Conservation (phyloP, 2,888 invertebrate species). For the Trachelus troglodyta region DNA sequence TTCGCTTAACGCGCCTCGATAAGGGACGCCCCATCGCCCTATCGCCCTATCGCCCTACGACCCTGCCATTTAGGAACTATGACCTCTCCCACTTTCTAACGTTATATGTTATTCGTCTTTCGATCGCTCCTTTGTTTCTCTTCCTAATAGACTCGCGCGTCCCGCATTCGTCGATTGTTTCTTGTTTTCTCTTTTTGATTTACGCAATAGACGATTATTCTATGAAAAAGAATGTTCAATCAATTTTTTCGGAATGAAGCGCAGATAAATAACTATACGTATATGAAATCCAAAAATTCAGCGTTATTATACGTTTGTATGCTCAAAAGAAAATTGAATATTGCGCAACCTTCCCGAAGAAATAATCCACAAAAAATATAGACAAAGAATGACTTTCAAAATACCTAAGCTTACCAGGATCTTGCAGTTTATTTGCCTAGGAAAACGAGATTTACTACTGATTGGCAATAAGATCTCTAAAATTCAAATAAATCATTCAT, state of each 20-base stretch:
- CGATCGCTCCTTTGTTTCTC: not conserved
- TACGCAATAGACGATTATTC: not conserved
- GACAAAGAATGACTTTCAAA: not conserved
- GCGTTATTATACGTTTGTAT: not conserved
- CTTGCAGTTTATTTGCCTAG: not conserved
- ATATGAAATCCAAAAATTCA: not conserved
- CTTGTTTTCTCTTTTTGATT: not conserved
- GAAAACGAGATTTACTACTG: not conserved
- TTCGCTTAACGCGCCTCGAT: constrained; percentile 15
- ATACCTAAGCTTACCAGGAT: not conserved
- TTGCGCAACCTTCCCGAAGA: not conserved
- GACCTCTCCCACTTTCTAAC: not conserved
- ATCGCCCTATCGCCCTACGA: not conserved
- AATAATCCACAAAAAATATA: not conserved
- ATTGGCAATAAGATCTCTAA: not conserved
- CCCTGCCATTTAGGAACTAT: not conserved
- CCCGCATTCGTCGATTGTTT: not conserved
- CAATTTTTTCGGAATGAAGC: not conserved
- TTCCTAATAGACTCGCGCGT: not conserved
- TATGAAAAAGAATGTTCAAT: too few species aligned
- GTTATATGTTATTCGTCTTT: not conserved
- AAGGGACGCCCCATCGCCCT: not conserved
- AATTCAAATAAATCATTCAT: not conserved
- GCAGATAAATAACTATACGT: not conserved
- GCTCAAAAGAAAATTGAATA: not conserved